Percentiles rank a stretch among this genome's conserved stretches.
These are phyloP conservation scores for Hylia prasina DNA, from an alignment of 2,113 vertebrate genomes.

Conservation along the genomic window DNA sequence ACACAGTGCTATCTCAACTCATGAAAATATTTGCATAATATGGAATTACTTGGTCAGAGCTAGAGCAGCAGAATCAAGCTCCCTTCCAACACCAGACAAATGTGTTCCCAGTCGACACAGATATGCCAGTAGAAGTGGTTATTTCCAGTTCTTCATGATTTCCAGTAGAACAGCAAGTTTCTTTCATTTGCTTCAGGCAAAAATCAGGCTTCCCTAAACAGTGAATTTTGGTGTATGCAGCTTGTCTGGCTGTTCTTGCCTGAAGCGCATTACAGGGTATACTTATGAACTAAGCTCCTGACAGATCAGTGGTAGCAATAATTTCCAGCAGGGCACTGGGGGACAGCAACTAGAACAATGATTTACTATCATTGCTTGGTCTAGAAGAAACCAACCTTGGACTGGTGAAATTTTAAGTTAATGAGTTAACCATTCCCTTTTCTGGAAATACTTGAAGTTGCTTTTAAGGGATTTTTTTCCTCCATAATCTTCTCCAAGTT, in stretches of 20 bases:
- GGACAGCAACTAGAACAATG: background rate
- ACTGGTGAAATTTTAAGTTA: background rate
- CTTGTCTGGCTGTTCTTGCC: background rate
- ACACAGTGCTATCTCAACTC: background rate
- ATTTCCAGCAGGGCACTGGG: background rate
- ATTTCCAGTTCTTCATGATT: background rate
- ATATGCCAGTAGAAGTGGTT: background rate
- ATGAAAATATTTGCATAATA: background rate
- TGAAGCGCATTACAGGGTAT: background rate
- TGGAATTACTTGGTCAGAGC: background rate
- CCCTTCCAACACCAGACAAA: background rate
- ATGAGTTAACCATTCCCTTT: background rate
- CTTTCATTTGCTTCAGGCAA: constrained; percentile 8
- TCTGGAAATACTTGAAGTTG: background rate
- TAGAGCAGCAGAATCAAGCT: background rate
- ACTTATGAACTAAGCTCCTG: background rate
- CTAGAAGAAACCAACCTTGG: background rate
- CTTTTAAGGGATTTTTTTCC: background rate
- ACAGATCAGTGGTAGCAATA: background rate
- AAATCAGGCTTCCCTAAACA: background rate
- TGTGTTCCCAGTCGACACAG: background rate
- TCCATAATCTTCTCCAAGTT: background rate
- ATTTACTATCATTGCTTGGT: background rate
- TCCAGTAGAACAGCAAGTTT: background rate
- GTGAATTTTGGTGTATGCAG: background rate